Evolutionary conservation across 2,113 vertebrate species (phyloP).

Genomic region (western clawed frog (Xenopus tropicalis)): DNA sequence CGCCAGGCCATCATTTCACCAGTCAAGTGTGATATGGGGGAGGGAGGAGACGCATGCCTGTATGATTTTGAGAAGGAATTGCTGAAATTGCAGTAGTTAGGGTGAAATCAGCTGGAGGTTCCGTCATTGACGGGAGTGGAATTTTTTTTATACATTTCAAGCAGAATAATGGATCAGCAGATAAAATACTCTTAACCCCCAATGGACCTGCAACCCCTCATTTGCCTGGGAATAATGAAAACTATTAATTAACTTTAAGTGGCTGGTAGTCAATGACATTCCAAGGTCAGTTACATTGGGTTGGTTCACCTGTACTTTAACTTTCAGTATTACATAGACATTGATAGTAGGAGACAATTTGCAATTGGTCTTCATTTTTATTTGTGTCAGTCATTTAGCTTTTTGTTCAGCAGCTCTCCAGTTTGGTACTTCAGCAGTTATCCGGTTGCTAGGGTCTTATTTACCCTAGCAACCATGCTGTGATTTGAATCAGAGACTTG

Average conservation of each 20-base stretch:
- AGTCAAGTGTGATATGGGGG: conserved; percentile 71
- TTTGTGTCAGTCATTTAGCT: no score
- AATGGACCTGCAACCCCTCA: conserved; percentile 17
- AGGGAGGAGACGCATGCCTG: conserved; percentile 75
- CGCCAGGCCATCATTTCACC: conserved; percentile 78
- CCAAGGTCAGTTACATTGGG: no score
- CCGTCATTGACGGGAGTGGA: conserved; percentile 76
- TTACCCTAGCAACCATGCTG: no score
- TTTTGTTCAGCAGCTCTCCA: no score
- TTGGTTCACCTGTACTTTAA: no score
- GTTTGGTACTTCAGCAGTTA: no score
- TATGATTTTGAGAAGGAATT: conserved; percentile 88
- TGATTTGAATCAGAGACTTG: no score
- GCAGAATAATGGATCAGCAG: conserved; percentile 66
- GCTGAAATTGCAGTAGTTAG: conserved; percentile 83
- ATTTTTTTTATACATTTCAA: conserved; percentile 71
- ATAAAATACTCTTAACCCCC: conserved; percentile 40
- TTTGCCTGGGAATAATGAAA: conserved; percentile 21
- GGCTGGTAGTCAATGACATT: no score
- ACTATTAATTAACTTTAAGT: background rate
- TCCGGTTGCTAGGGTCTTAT: no score
- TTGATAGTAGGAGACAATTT: no score
- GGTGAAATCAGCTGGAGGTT: conserved; percentile 80
- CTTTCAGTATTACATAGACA: no score
- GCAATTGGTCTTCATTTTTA: no score